These are phyloP conservation scores for Pteropus rufus DNA, from an alignment of 2,797 vertebrate species.

Conservation along the genomic window DNA sequence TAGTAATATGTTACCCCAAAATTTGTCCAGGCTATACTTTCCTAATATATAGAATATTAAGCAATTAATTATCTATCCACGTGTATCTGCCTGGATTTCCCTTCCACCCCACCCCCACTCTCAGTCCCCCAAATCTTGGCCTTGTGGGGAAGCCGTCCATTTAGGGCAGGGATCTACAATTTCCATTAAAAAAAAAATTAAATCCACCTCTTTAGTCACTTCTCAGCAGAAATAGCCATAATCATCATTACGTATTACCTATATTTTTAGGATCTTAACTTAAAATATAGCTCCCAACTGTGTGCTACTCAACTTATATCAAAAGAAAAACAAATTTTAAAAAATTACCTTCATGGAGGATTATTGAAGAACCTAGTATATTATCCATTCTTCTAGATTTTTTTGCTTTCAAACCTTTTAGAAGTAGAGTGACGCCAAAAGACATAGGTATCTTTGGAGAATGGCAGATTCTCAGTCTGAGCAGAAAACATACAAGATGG, in stretches of 20 bases:
- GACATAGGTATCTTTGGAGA: background rate
- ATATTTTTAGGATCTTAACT: background rate
- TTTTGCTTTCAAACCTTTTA: background rate
- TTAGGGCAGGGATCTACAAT: background rate
- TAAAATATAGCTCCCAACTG: background rate
- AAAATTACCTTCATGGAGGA: background rate
- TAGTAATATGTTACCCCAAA: background rate
- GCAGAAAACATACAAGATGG: background rate
- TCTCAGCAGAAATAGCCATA: background rate
- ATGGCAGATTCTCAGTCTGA: background rate
- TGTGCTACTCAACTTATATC: background rate
- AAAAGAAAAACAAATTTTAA: background rate
- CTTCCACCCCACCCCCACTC: background rate
- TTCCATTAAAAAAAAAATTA: background rate
- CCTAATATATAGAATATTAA: background rate
- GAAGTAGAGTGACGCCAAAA: background rate
- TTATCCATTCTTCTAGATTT: constrained; percentile 1
- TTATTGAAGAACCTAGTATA: background rate
- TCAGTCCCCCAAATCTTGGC: background rate
- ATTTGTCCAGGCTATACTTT: background rate
- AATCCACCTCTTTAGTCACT: background rate
- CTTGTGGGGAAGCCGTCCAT: background rate
- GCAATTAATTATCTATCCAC: background rate
- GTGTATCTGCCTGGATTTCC: background rate
- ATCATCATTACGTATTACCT: background rate